A percentile compares a stretch with the other conserved stretches of the same genome.
Conservation (phyloP, 2,797 vertebrate species). For the Sebastes vulpes region DNA sequence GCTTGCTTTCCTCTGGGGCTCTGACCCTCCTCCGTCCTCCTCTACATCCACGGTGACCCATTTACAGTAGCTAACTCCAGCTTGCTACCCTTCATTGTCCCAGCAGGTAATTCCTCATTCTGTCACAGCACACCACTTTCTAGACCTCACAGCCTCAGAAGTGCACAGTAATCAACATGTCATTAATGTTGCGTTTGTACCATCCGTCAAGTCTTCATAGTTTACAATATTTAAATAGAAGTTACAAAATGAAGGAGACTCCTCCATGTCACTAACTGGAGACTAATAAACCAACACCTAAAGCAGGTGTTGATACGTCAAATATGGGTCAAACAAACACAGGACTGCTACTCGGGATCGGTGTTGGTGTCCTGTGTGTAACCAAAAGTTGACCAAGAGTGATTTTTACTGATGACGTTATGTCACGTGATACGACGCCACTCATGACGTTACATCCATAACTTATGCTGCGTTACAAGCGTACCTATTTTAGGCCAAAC, state of each 20-base stretch:
- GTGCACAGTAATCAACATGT: no score
- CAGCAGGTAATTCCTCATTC: constrained; percentile 68
- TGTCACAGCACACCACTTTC: constrained; percentile 43
- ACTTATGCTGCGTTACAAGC: background rate
- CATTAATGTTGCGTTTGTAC: background rate
- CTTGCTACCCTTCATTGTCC: constrained; percentile 19
- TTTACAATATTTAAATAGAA: background rate
- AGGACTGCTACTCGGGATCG: no score
- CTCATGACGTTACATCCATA: background rate
- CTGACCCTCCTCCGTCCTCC: constrained; percentile 34
- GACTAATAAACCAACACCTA: background rate
- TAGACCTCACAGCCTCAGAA: background rate
- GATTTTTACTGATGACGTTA: background rate
- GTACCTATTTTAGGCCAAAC: background rate
- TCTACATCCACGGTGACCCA: constrained; percentile 47
- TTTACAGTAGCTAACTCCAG: constrained; percentile 23
- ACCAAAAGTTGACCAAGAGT: background rate
- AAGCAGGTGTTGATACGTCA: background rate
- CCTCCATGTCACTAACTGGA: background rate
- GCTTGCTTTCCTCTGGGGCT: constrained; percentile 26
- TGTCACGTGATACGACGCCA: background rate
- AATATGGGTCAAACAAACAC: no score
- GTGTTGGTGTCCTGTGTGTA: background rate
- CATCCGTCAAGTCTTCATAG: background rate
- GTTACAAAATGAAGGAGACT: background rate